Conservation (phyloP, 2,113 vertebrate genomes). For the Coryphaenoides rupestris region DNA sequence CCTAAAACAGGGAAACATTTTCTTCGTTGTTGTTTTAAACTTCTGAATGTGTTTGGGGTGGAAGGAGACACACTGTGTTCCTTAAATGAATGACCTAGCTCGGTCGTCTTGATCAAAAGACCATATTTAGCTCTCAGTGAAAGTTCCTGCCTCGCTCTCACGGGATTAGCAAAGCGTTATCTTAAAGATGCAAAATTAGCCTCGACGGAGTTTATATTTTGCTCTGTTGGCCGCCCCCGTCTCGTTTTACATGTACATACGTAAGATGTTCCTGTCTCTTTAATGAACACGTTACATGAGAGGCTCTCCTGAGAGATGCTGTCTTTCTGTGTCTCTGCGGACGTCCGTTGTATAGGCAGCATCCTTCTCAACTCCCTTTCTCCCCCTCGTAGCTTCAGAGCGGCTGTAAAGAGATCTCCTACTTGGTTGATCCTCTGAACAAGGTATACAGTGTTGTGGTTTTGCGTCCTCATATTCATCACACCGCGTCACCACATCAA, state of each 20-base stretch:
- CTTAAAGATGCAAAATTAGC: too few species aligned
- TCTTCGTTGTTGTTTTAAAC: background rate
- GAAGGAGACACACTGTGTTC: background rate
- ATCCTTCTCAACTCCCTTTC: conserved; percentile 51
- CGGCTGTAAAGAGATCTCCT: conserved; percentile 78
- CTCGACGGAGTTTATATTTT: too few species aligned
- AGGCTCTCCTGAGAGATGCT: too few species aligned
- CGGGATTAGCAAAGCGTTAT: too few species aligned
- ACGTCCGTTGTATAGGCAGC: too few species aligned
- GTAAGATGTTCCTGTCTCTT: too few species aligned
- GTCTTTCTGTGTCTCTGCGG: too few species aligned
- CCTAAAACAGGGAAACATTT: background rate
- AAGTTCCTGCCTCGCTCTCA: too few species aligned
- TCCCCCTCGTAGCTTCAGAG: conserved; percentile 69
- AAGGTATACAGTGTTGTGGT: conserved; percentile 62
- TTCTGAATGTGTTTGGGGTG: background rate
- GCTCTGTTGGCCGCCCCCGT: too few species aligned
- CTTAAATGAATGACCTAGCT: background rate
- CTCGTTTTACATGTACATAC: too few species aligned
- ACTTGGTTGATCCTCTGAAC: conserved; percentile 76
- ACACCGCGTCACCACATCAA: background rate
- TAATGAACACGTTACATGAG: too few species aligned
- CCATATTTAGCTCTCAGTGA: too few species aligned
- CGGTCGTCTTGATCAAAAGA: background rate
- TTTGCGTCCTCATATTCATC: conserved; percentile 10